Percentiles rank a stretch among this genome's conserved stretches.
phyloP scores from a whole-genome alignment of 2,113 vertebrate species.

The Grallaria varia region DNA sequence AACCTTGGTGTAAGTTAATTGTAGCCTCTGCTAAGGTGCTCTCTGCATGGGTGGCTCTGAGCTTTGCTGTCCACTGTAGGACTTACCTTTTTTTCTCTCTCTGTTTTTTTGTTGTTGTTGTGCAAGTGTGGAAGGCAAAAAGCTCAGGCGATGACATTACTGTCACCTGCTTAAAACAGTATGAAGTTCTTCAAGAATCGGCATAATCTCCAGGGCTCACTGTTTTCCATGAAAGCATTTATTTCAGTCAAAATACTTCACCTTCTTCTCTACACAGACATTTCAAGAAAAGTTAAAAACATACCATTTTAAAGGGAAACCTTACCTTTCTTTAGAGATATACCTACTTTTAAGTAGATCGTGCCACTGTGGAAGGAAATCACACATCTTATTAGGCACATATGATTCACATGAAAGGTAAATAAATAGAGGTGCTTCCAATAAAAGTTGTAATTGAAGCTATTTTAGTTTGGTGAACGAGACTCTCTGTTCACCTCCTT shows the following conservation, averaged over 20 bases:
- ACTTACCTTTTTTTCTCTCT: background rate
- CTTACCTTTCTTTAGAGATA: background rate
- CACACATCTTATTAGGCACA: background rate
- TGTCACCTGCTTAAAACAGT: constrained; percentile 80
- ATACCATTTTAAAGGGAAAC: constrained; percentile 30
- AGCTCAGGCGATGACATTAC: constrained; percentile 74
- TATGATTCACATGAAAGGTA: background rate
- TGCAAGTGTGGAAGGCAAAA: constrained; percentile 58
- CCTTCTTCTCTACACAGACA: constrained; percentile 52
- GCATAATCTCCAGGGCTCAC: constrained; percentile 71
- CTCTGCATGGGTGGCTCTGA: constrained; percentile 5
- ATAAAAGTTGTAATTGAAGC: background rate
- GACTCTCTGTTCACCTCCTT: background rate
- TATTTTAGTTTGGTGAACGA: background rate
- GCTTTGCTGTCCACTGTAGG: constrained; percentile 23
- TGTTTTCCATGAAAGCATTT: constrained; percentile 74
- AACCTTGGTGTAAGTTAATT: background rate
- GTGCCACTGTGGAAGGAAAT: background rate
- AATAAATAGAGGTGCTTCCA: background rate
- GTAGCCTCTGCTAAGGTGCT: background rate
- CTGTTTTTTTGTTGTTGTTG: background rate
- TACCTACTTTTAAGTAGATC: background rate
- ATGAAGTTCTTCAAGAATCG: constrained; percentile 73
- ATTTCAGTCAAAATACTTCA: constrained; percentile 78
- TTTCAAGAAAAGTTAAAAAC: constrained; percentile 65